phyloP scores from a whole-genome alignment of 1,140 invertebrate species.

The Achatina immaculata region DNA sequence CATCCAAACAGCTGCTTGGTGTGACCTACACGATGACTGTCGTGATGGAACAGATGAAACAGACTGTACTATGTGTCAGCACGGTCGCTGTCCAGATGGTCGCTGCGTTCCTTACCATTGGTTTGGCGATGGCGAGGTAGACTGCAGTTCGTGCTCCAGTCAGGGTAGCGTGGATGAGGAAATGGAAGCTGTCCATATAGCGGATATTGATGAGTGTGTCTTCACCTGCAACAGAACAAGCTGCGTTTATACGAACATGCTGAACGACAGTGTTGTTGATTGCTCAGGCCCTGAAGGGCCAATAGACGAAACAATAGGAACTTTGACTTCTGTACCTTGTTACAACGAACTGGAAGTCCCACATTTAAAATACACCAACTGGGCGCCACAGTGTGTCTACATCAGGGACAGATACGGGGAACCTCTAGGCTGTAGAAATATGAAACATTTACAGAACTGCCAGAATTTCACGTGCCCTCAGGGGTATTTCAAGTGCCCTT shows the following conservation, averaged over 20 bases:
- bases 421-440: conserved; percentile 2
- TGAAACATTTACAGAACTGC: conserved; percentile 15
- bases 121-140: conserved; percentile 7
- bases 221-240: conserved; percentile 19
- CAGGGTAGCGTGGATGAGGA: neutral
- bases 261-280: neutral
- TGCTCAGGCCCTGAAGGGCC: conserved; percentile 20
- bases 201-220: neutral
- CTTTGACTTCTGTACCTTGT: neutral
- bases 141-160: conserved; percentile 1
- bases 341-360: neutral
- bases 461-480: neutral
- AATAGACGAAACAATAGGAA: conserved; percentile 9
- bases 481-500: conserved; percentile 22
- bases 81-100: neutral
- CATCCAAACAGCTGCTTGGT: neutral
- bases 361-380: neutral
- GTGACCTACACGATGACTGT: conserved; percentile 11
- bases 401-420: conserved; percentile 2
- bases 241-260: neutral
- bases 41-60: neutral
- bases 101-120: neutral
- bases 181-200: neutral
- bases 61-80: neutral
- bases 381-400: conserved; percentile 19